Evolutionary conservation across 2,888 invertebrate genomes (phyloP).

Genomic region (Drosophila pseudotalamancana): DNA sequence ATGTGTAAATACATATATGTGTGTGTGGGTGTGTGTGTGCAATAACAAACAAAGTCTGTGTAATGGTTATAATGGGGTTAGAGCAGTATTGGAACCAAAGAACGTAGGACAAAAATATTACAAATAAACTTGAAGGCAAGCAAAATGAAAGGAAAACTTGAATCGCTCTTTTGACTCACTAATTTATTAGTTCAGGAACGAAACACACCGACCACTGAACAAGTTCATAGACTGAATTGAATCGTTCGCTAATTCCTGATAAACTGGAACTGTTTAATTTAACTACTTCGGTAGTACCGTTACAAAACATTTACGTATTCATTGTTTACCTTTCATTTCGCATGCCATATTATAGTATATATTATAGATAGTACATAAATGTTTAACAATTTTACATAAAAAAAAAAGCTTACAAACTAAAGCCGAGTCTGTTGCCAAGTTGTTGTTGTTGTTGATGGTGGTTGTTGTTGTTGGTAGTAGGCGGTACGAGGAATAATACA

Average conservation of each 20-base stretch:
- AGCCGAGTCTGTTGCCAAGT: slow-evolving; percentile 68
- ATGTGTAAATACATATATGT: slow-evolving; percentile 19
- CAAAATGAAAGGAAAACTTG: slow-evolving; percentile 28
- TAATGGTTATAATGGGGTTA: slow-evolving; percentile 48
- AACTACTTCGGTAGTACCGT: no score
- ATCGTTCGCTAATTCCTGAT: no score
- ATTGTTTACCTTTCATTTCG: slow-evolving; percentile 16
- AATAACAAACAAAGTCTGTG: slow-evolving; percentile 56
- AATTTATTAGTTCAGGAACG: no score
- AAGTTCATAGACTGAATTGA: no score
- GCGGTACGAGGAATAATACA: slow-evolving; percentile 58
- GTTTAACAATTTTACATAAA: slow-evolving; percentile 53
- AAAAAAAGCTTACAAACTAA: slow-evolving; percentile 68
- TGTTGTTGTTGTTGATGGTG: slow-evolving; percentile 39
- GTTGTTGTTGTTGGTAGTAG: slow-evolving; percentile 53
- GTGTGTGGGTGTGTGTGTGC: slow-evolving; percentile 34
- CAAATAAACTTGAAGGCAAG: slow-evolving; percentile 23
- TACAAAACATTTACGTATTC: not conserved
- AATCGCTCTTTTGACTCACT: no score
- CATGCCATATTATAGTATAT: slow-evolving; percentile 30
- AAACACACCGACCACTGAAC: no score
- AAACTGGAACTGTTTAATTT: no score
- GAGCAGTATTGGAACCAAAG: slow-evolving; percentile 61
- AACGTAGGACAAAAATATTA: slow-evolving; percentile 63
- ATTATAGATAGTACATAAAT: slow-evolving; percentile 27